phyloP scores from a whole-genome alignment of 2,113 vertebrate species.

The Eonycteris spelaea region DNA sequence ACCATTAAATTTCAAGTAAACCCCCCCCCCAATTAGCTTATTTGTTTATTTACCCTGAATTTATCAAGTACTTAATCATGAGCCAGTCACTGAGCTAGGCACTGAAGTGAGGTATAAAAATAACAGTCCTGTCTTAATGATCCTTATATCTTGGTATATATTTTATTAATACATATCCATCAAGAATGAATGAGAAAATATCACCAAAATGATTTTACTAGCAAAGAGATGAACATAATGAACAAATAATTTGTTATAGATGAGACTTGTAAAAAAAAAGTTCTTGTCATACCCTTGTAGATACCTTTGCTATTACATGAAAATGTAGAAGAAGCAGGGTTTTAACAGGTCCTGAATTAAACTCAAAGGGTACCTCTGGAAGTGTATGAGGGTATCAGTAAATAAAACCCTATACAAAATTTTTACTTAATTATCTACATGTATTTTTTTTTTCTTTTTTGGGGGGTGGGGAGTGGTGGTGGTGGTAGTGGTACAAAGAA shows the following conservation, averaged over 20 bases:
- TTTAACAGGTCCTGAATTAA: neutral
- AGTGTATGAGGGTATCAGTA: neutral
- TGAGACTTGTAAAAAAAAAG: neutral
- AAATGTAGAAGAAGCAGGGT: neutral
- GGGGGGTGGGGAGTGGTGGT: too few relatives aligned
- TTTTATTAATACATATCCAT: neutral
- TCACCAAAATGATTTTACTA: neutral
- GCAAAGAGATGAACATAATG: neutral
- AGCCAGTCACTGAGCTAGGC: neutral
- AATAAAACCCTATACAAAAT: neutral
- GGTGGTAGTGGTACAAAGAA: neutral
- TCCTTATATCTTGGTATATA: neutral
- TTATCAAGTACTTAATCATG: neutral
- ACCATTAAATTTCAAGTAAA: neutral
- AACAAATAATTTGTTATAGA: neutral
- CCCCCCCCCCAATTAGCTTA: neutral
- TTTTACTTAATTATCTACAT: neutral
- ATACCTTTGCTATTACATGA: neutral
- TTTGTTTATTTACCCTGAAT: neutral
- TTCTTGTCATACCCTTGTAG: neutral
- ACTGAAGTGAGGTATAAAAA: neutral
- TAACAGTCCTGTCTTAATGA: neutral
- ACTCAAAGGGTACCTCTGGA: neutral
- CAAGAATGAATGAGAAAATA: neutral
- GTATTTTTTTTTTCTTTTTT: neutral